Percentiles rank a stretch among this genome's conserved stretches.
Evolutionary conservation across 2,797 vertebrate species (phyloP).

Genomic region (Sternotherus odoratus): DNA sequence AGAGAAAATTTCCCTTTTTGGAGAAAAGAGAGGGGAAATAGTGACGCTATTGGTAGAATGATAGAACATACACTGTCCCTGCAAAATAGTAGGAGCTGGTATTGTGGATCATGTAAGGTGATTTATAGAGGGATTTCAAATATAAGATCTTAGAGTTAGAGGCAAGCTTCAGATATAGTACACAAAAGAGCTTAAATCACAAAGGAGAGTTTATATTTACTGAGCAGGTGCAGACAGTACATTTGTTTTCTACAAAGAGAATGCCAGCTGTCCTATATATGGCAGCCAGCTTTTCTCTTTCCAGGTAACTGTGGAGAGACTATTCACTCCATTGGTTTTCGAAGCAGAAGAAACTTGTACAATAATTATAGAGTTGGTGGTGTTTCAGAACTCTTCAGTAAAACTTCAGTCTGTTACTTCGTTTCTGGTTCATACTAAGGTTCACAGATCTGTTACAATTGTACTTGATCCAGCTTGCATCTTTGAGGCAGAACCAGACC

Average conservation of each 20-base stretch:
- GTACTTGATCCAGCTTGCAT: background rate
- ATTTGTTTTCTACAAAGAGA: constrained; percentile 18
- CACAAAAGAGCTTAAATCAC: background rate
- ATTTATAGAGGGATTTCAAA: background rate
- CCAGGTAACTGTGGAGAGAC: background rate
- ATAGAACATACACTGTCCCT: background rate
- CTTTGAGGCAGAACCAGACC: background rate
- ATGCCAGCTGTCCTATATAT: background rate
- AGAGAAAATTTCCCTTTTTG: background rate
- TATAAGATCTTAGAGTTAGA: background rate
- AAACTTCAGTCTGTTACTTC: background rate
- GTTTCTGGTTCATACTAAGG: background rate
- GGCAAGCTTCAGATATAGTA: background rate
- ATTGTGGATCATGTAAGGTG: background rate
- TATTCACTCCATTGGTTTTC: background rate
- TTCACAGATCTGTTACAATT: background rate
- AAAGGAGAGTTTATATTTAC: background rate
- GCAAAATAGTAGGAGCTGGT: background rate
- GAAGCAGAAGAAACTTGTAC: background rate
- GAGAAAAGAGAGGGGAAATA: background rate
- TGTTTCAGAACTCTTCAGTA: background rate
- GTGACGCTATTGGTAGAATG: background rate
- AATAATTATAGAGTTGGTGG: background rate
- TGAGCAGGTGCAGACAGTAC: background rate
- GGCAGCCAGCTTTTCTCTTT: constrained; percentile 1